Evolutionary conservation across 53 echinoderm and acorn worm genomes (phyloP), one percentile per base, ranked within the genome.

Genomic region (Echinometra lucunter): DNA sequence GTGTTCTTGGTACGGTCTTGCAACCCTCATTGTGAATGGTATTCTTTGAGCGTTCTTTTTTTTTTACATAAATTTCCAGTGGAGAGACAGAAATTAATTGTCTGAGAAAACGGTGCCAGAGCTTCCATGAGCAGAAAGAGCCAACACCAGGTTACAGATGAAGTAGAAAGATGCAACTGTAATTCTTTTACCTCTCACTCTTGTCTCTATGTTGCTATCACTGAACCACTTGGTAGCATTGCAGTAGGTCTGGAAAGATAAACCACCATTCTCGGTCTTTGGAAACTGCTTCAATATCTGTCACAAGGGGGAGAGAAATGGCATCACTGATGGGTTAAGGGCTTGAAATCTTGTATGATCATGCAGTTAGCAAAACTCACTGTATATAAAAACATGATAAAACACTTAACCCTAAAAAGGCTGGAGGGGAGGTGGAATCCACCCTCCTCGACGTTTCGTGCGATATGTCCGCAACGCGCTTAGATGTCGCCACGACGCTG

Each of bases 221-320:
- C 92, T 95, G 90, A 97, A 93, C 98, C 98, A 98, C 88, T 94
- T 97, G 18, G 96, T 94, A n/a, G 96, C 96, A 95, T 97, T 97
- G 91, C 98, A 98, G 94, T 95, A 98, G 11, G 97, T 98, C 92
- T 98, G 98, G 88, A 98, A 98, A 17, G 97, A 94, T 34, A 98
- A 58, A n/a, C 66, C 91, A 15, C 95, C 94, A 25, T 89, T 92
- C 82, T 95, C 89, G 10, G 95, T 94, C 66, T 80, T 92, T 4
- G 97, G 97, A 78, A 97, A 96, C 90, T 95, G 95, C 66, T 94
- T 88, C 45, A 96, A 42, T 44, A 97, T 96, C 97, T 97, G 60
- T 78, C 78, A 44, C 70, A 12, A 38, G 12, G 10, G 69, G 69
- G 34, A 69, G 69, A 69, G 34, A 69, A 69, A 80, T 18, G 47